Evolutionary conservation across 2,888 invertebrate species (phyloP), one percentile per base, ranked within the genome.

Genomic region (Auanema freiburgensis): DNA sequence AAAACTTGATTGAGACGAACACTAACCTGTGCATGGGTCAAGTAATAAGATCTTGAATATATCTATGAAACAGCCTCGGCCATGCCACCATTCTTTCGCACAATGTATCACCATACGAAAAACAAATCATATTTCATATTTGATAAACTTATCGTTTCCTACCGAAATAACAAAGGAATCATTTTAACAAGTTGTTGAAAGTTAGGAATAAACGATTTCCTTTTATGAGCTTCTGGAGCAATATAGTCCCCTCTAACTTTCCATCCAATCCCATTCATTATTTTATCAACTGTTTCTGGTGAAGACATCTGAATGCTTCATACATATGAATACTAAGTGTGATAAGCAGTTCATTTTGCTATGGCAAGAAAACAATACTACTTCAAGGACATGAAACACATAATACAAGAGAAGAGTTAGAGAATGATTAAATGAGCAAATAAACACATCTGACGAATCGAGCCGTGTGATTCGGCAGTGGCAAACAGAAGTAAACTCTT

Each of bases 1-100:
- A 5, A 18, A 8, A 46, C 4, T 14, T n/a, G 51, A 4, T 8
- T 23, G 51, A 53, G 10, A 23, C n/a, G 23, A 23, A 23, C 10
- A 23, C 59, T 21, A 1, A 85, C 86, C 86, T 78, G 86, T 85
- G 57, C 84, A 84, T 1, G 85, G 84, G 59, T 80, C 82, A 71
- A 84, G 84, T 12, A 73, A 71, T 41, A 84, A 74, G 52, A 83
- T 83, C 58, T 83, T 79, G 49, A 85, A 74, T 59, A 84, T 80
- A 69, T 85, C 84, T 66, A 85, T 85, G 72, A 85, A 85, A 52
- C 83, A 73, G 51, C 77, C 79, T 61, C 84, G 74, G 3, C 84
- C 84, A 59, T 83, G 75, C 62, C 69, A 69, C 76, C 74, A 77
- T 44, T 72, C 70, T 43, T 59, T 56, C n/a, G 40, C 25, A 33